Evolutionary conservation across 2,113 vertebrate genomes (phyloP), one percentile per base, ranked within the genome.

Genomic region (Microcebus lehilahytsara): DNA sequence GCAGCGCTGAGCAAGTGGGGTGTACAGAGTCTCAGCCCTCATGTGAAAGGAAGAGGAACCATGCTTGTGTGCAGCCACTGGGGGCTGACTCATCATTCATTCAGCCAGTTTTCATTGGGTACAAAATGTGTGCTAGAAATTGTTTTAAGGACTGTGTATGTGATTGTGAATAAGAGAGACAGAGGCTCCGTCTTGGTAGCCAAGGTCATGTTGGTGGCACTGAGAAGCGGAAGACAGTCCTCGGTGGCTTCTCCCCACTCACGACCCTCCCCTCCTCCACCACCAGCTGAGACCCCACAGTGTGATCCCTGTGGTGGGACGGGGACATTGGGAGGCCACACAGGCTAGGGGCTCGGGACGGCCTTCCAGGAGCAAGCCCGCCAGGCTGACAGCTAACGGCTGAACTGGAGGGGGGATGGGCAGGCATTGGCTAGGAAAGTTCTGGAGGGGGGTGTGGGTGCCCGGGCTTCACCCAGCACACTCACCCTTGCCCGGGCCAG

Each of bases 341-440:
- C 72, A 6, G 23, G 27, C 2, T 1, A 1, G 20, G 32, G 40
- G 5, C 1, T 30, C 1, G 0, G 30, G 56, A 20, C 11, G 12
- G 62, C 5, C 17, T 69, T 64, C 72, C 56, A 0, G 53, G 69
- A 64, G n/a, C 32, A 53, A 19, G 8, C 25, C 42, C 64, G 72
- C 74, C 2, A 2, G 22, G 17, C 25, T 60, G 64, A 79, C 49
- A 22, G 1, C 46, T 14, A 5, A 51, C 20, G 20, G 25, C 20
- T 25, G 77, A 56, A 7, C 10, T 12, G 0, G 37, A 37, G 37
- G 37, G 37, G 37, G 17, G 4, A 32, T 49, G 30, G 58, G 4
- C 17, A 7, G 19, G 4, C 1, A 0, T 25, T 0, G 8, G 60
- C 87, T 72, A 56, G 49, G 10, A 56, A 69, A 58, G 12, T 14